These are phyloP conservation scores for Trimorus sp. DNA, from an alignment of 2,888 invertebrate genomes.

Conservation along the genomic window DNA sequence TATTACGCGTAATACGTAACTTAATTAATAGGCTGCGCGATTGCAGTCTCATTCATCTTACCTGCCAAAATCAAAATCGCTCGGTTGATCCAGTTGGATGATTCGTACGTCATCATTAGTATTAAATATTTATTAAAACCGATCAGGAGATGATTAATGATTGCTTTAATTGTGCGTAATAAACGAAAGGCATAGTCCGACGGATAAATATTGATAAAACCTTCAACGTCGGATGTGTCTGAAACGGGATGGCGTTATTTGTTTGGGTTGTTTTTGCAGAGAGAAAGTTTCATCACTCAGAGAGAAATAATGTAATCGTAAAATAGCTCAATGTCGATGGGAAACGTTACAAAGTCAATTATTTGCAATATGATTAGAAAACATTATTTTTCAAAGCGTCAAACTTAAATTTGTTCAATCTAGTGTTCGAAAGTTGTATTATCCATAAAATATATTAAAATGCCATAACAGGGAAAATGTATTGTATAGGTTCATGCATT, in stretches of 20 bases:
- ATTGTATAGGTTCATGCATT: too few relatives aligned
- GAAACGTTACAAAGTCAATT: too few relatives aligned
- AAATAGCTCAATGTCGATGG: too few relatives aligned
- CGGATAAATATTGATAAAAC: constrained; percentile 29
- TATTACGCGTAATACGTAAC: constrained; percentile 26
- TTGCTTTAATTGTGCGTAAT: constrained; percentile 18
- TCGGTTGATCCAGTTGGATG: constrained; percentile 6
- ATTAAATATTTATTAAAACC: constrained; percentile 21
- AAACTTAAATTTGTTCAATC: too few relatives aligned
- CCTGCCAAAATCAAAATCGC: constrained; percentile 35
- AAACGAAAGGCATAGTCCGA: neutral
- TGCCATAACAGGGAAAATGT: too few relatives aligned
- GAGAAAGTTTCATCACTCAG: constrained; percentile 38
- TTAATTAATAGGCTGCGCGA: constrained; percentile 44
- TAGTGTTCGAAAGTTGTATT: too few relatives aligned
- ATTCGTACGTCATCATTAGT: constrained; percentile 37
- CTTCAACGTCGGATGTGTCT: constrained; percentile 6
- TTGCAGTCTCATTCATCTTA: constrained; percentile 32
- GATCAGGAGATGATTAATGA: neutral
- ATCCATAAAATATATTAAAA: too few relatives aligned
- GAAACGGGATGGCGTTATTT: constrained; percentile 27
- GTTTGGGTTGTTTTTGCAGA: constrained; percentile 24
- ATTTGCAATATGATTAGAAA: too few relatives aligned
- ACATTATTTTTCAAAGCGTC: too few relatives aligned
- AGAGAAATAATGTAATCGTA: constrained; percentile 27